phyloP scores from a whole-genome alignment of 2,888 invertebrate genomes.

The Lordiphosa fenestrarum region DNA sequence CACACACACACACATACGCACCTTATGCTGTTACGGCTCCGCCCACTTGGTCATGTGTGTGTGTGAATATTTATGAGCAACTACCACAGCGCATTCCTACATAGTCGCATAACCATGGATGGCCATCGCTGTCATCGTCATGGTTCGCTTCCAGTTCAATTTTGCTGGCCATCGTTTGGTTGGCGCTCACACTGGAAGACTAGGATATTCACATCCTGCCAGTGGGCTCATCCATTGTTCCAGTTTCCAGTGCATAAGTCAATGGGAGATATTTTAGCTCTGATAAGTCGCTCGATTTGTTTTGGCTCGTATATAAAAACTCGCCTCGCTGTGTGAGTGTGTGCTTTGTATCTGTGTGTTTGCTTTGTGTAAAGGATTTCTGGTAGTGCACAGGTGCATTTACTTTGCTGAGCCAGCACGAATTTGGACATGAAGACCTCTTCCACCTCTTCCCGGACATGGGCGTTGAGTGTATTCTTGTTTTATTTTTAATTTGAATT shows the following conservation, averaged over 20 bases:
- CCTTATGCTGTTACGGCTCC: conserved; percentile 76
- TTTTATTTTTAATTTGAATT: conserved; percentile 59
- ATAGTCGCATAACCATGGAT: conserved; percentile 33
- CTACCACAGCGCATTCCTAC: conserved; percentile 60
- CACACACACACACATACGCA: conserved; percentile 45
- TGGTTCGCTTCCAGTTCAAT: conserved; percentile 47
- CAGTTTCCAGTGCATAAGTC: conserved; percentile 75
- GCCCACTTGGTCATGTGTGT: conserved; percentile 74
- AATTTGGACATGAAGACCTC: conserved; percentile 33
- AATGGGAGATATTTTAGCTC: conserved; percentile 70
- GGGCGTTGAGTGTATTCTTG: conserved; percentile 42
- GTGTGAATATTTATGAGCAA: conserved; percentile 62
- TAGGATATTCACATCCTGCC: conserved; percentile 21
- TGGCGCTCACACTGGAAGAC: conserved; percentile 50
- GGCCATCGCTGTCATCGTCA: conserved; percentile 1
- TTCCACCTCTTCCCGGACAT: conserved; percentile 32
- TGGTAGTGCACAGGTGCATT: conserved; percentile 68
- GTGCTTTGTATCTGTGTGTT: conserved; percentile 48
- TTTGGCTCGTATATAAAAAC: conserved; percentile 54
- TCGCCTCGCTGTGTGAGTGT: conserved; percentile 10
- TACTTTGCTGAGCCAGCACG: conserved; percentile 57
- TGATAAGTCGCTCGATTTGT: conserved; percentile 72
- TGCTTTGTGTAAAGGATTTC: conserved; percentile 67
- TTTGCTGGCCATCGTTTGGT: conserved; percentile 54
- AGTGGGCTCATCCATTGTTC: conserved; percentile 62